phyloP scores from a whole-genome alignment of 23 tunicate species.

The Styela clava region DNA sequence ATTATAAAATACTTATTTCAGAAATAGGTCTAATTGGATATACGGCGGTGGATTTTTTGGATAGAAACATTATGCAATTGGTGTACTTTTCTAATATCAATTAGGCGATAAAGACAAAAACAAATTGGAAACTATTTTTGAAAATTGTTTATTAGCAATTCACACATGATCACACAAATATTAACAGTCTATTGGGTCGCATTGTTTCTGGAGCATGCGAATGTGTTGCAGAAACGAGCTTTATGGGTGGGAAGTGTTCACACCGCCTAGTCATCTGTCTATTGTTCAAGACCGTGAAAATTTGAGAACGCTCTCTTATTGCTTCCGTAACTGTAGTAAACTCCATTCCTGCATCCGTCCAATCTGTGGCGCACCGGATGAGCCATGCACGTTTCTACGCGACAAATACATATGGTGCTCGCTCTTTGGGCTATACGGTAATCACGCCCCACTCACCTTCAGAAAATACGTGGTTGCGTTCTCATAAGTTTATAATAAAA shows the following conservation, averaged over 20 bases:
- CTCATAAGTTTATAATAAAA: neutral
- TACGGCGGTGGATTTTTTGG: too few species aligned
- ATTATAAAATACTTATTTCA: too few species aligned
- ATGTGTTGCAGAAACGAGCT: neutral
- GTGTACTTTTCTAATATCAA: too few species aligned
- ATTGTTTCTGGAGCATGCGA: neutral
- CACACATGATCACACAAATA: too few species aligned
- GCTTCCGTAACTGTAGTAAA: neutral
- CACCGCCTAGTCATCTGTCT: neutral
- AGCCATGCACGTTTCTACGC: neutral
- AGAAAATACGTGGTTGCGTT: neutral
- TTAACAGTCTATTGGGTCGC: too few species aligned
- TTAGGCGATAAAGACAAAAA: too few species aligned
- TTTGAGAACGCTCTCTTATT: neutral
- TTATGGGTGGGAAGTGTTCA: neutral
- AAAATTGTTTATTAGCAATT: too few species aligned
- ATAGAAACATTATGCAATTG: too few species aligned
- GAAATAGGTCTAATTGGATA: too few species aligned
- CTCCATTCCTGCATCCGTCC: neutral
- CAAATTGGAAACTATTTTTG: too few species aligned
- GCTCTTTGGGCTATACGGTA: neutral
- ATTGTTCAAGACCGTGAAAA: neutral
- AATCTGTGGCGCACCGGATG: neutral
- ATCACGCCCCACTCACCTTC: neutral
- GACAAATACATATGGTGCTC: neutral